Percentiles rank a stretch among this genome's conserved stretches.
phyloP scores from a whole-genome alignment of 2,113 vertebrate species.

The Pseudopodoces humilis region DNA sequence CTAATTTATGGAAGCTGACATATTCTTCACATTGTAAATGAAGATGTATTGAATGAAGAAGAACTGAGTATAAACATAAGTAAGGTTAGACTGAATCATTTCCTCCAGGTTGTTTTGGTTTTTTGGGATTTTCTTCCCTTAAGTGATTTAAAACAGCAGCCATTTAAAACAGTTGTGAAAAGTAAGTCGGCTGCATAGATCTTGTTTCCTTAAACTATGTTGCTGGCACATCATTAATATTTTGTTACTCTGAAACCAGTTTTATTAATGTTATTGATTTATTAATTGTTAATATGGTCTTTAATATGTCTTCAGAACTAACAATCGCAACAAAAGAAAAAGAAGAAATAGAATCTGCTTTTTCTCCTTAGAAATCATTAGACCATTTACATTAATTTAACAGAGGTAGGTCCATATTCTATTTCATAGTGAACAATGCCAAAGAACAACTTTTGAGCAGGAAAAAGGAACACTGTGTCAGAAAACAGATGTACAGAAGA shows the following conservation, averaged over 20 bases:
- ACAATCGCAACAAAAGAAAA: neutral
- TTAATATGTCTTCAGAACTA: slow-evolving; percentile 31
- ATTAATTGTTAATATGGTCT: slow-evolving; percentile 9
- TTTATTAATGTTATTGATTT: neutral
- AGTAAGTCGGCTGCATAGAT: slow-evolving; percentile 24
- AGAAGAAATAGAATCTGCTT: neutral
- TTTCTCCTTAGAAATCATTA: neutral
- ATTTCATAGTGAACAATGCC: neutral
- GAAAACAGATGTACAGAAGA: neutral
- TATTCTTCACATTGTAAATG: neutral
- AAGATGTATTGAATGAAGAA: neutral
- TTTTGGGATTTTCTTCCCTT: neutral
- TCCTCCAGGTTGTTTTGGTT: neutral
- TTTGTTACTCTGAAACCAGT: slow-evolving; percentile 39
- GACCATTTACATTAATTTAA: neutral
- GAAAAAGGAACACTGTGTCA: neutral
- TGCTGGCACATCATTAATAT: neutral
- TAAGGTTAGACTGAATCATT: neutral
- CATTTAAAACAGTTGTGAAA: neutral
- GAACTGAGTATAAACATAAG: neutral
- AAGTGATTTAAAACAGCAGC: neutral
- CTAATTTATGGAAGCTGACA: neutral
- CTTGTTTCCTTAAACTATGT: neutral
- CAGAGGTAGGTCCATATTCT: neutral
- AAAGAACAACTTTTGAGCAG: neutral